Base-by-base conservation (phyloP, 2,797 vertebrate species). In the Salarias fasciatus region DNA sequence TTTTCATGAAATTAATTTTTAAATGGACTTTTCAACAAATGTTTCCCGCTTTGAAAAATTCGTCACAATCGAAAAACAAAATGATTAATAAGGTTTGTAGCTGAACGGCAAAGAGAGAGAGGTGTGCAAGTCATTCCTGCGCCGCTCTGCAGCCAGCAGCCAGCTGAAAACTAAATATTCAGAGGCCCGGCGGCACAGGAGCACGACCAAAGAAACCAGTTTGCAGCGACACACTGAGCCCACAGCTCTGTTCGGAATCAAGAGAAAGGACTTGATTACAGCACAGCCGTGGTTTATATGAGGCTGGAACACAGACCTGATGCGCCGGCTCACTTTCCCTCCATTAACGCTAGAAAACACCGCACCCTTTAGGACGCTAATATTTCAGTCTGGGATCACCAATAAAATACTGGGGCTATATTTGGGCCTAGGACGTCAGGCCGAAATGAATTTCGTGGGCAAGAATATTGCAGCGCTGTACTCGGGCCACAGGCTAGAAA, bases 391-490 rank as follows among this genome's bases (percentile, higher is more conserved):
- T 69, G 48, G 52, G 49, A 48, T 74, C 70, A 56, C 45, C 66
- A 78, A 69, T 79, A 76, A 78, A 83, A 74, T 58, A 50, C 61
- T 0, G 52, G 40, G 15, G 72, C 69, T 64, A 65, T 70, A 75
- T 83, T 80, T 79, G 56, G 63, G 57, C 55, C 53, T 47, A 50
- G 74, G 75, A 72, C 36, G 45, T 69, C 50, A 42, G 63, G 51
- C 68, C 78, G 54, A 83, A 85, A 85, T 87, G 47, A 82, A 82
- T 80, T 86, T 75, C 56, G 61, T 38, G 40, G 58, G 62, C 31
- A 47, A 64, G 69, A 81, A 77, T 86, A 81, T 86, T 82, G 71
- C 75, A 53, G 46, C 3, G 18, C 53, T 51, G 51, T 47, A 47
- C 31, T 68, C 53, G 5, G 29, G 74, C 84, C 66, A 43, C 53